Evolutionary conservation across 2,797 vertebrate species (phyloP), one percentile per base, ranked within the genome.

Genomic region (Acanthurus leucopareius): DNA sequence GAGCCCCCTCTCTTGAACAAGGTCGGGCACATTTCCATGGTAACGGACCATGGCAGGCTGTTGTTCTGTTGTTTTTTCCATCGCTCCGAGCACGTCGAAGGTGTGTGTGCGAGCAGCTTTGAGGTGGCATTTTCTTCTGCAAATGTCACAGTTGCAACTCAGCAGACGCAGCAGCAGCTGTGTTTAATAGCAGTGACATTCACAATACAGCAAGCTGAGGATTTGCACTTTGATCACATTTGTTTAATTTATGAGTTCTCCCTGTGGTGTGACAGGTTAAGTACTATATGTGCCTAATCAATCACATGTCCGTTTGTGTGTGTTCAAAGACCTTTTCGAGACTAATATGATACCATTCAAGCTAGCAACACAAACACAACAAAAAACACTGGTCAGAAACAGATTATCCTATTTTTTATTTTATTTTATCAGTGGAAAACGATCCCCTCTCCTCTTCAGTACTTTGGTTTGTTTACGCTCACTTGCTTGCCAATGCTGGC

Each of bases 111-210:
- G n/a, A 72, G 83, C 77, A 14, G 86, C 75, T 84, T 49, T 52
- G 75, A 86, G 85, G 80, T 77, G 73, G 72, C 82, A 80, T 91
- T 90, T 90, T 25, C 72, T 75, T 69, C 74, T 80, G 69, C 63
- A 93, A 92, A 94, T 91, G 91, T 92, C 93, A 93, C 62, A 32
- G 58, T 75, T 80, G 88, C 69, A 79, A 72, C 75, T 69, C 47
- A 42, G 68, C 63, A 69, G 67, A 77, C 10, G 45, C 74, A 70
- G 80, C 76, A 64, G 73, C 67, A 25, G 25, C 25, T 49, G 65
- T 17, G 69, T 85, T 63, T 83, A 82, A 85, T 62, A 72, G 73
- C 62, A 7, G 40, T 83, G 83, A 77, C 77, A 90, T 88, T 90
- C 83, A 79, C 61, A 68, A 56, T 49, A 78, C 81, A 66, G 69